These are phyloP conservation scores for Thera britannica DNA, from an alignment of 2,888 invertebrate species.

Conservation along the genomic window DNA sequence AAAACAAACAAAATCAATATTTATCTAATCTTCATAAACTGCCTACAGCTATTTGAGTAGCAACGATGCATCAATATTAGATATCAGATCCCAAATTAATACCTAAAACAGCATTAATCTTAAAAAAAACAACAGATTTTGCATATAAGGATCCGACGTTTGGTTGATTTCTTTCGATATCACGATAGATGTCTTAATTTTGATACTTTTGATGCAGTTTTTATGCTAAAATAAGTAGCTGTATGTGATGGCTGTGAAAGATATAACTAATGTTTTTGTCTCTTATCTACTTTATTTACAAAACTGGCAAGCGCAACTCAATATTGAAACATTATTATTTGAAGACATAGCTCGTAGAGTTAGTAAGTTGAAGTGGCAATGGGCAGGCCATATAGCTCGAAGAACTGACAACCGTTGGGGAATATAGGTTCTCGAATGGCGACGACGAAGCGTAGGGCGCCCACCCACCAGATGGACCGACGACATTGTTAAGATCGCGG, in stretches of 20 bases:
- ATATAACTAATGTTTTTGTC: conserved; percentile 3
- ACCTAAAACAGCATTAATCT: conserved; percentile 58
- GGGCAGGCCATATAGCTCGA: too few species aligned
- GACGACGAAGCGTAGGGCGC: too few species aligned
- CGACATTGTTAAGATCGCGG: too few species aligned
- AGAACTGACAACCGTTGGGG: too few species aligned
- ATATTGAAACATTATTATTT: background rate
- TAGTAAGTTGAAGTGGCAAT: too few species aligned
- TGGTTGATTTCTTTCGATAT: conserved; percentile 54
- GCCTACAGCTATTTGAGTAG: conserved; percentile 78
- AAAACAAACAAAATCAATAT: conserved; percentile 23
- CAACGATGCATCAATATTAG: conserved; percentile 77
- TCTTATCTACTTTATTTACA: background rate
- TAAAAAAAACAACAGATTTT: conserved; percentile 80
- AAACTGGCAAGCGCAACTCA: background rate
- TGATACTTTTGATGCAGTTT: conserved; percentile 52
- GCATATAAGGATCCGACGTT: conserved; percentile 71
- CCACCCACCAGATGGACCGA: too few species aligned
- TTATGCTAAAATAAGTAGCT: conserved; percentile 6
- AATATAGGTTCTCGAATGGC: too few species aligned
- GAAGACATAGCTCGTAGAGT: too few species aligned
- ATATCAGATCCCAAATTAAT: conserved; percentile 75
- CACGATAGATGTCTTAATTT: conserved; percentile 44
- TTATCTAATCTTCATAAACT: conserved; percentile 42
- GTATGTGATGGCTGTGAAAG: conserved; percentile 5